Evolutionary conservation across 2,888 invertebrate genomes (phyloP).

Genomic region (Phalangium opilio): DNA sequence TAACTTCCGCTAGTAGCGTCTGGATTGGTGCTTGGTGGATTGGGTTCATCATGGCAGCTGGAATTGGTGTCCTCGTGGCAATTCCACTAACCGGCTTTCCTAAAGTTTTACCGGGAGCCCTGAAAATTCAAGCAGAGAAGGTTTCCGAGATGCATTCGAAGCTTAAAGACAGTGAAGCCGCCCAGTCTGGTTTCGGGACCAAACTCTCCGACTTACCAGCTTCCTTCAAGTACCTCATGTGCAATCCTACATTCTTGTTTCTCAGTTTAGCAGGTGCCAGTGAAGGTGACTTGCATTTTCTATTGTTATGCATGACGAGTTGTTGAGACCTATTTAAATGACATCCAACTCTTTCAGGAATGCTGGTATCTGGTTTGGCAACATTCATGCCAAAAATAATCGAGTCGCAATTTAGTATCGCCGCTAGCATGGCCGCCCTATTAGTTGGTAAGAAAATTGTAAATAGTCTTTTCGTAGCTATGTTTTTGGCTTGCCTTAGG

Average conservation of each 20-base stretch:
- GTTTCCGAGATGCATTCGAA: conserved; percentile 48
- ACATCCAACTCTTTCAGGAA: conserved; percentile 25
- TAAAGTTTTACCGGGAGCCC: conserved; percentile 49
- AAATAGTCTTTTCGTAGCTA: too few species aligned
- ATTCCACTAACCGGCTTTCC: conserved; percentile 59
- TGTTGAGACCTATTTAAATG: too few species aligned
- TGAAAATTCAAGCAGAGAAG: conserved; percentile 42
- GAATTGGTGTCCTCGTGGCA: conserved; percentile 49
- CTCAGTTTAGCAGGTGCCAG: conserved; percentile 61
- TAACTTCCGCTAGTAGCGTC: conserved; percentile 51
- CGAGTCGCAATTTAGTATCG: conserved; percentile 65
- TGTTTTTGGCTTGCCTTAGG: too few species aligned
- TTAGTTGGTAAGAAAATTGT: conserved; percentile 47
- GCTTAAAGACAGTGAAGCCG: conserved; percentile 17
- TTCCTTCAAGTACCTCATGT: conserved; percentile 44
- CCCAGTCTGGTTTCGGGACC: conserved; percentile 16
- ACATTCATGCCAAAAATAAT: conserved; percentile 67
- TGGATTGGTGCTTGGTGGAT: conserved; percentile 84
- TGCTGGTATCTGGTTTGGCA: conserved; percentile 41
- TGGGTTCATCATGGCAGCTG: conserved; percentile 52
- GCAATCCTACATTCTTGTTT: conserved; percentile 62
- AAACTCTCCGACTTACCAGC: conserved; percentile 29
- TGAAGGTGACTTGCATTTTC: conserved; percentile 44
- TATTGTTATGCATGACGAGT: too few species aligned
- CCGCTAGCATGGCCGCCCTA: conserved; percentile 55